Evolutionary conservation across 1,140 invertebrate species (phyloP), one percentile per base, ranked within the genome.

Genomic region (Bombus sibiricus): DNA sequence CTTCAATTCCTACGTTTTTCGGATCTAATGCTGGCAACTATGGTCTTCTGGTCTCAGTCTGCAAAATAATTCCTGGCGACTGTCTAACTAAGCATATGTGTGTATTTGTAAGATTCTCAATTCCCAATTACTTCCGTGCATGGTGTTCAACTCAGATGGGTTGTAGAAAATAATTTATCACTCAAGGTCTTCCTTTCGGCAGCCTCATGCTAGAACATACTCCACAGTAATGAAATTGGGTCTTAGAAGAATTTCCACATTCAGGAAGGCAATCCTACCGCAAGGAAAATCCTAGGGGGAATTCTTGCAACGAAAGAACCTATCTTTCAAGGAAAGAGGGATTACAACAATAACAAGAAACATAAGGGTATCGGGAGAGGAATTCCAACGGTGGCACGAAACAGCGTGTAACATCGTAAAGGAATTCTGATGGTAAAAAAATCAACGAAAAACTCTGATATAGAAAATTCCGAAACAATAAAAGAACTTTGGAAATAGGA

Each of bases 211-310:
- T 34, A 66, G n/a, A 32, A 32, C 64, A 66, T n/a, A 15, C 13
- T 66, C n/a, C 0, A 1, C 64, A n/a, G n/a, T 66, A n/a, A 66
- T 66, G 64, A 66, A 66, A 66, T 66, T 66, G n/a, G 15, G n/a
- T n/a, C n/a, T 66, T 66, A 66, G 64, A 66, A 66, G 64, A 66
- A 66, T 66, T 66, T 66, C 64, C 64, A 66, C 64, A 34, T 32
- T 66, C 64, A 13, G 1, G 5, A 32, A 32, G 1, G 64, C 64
- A 18, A 34, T 66, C 64, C 15, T 32, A 6, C 13, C 64, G 13
- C 64, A 62, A 66, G 64, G 15, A 18, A 66, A n/a, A 32, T 66
- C 2, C 13, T 32, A 32, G n/a, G n/a, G 62, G 64, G 64, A 66
- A 66, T 66, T 66, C 64, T 66, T 34, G 5, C 64, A 66, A 66